Percentiles rank a stretch among this genome's conserved stretches.
Evolutionary conservation across 1,140 invertebrate genomes (phyloP).

Genomic region (Philotrypesis tridentata): DNA sequence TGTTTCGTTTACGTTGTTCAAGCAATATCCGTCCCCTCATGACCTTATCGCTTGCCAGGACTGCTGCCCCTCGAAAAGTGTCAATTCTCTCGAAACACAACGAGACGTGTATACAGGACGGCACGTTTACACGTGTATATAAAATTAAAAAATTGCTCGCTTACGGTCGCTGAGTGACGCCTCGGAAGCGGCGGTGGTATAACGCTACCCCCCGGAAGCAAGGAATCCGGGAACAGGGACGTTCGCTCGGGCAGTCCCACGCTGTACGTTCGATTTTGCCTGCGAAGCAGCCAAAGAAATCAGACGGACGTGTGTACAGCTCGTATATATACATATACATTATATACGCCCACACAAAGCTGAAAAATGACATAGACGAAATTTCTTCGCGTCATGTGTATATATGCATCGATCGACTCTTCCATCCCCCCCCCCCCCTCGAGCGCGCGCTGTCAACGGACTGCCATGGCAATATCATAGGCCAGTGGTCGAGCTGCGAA

Average conservation of each 20-base stretch:
- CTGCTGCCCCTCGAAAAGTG: too few relatives aligned
- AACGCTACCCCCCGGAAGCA: conserved; percentile 54
- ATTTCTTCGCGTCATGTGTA: not conserved
- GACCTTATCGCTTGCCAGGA: too few relatives aligned
- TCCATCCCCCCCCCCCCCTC: too few relatives aligned
- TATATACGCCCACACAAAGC: too few relatives aligned
- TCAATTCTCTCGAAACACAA: not conserved
- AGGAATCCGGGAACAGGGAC: conserved; percentile 60
- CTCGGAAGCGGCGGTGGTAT: conserved; percentile 67
- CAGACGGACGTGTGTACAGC: too few relatives aligned
- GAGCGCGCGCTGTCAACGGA: not conserved
- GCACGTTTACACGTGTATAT: too few relatives aligned
- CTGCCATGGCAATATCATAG: conserved; percentile 35
- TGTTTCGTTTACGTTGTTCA: too few relatives aligned
- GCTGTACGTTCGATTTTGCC: conserved; percentile 66
- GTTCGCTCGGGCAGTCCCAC: conserved; percentile 62
- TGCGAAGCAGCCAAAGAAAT: conserved; percentile 48
- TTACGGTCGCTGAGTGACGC: conserved; percentile 68
- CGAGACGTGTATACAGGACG: too few relatives aligned
- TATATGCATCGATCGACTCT: conserved; percentile 32
- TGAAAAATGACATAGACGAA: too few relatives aligned
- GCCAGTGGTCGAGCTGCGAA: conserved; percentile 27
- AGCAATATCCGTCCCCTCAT: too few relatives aligned
- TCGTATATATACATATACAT: too few relatives aligned
- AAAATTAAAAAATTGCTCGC: conserved; percentile 5